Evolutionary conservation across 35 echinoderm and acorn worm species (phyloP), one percentile per base, ranked within the genome.

Genomic region (Stichopus chloronotus): DNA sequence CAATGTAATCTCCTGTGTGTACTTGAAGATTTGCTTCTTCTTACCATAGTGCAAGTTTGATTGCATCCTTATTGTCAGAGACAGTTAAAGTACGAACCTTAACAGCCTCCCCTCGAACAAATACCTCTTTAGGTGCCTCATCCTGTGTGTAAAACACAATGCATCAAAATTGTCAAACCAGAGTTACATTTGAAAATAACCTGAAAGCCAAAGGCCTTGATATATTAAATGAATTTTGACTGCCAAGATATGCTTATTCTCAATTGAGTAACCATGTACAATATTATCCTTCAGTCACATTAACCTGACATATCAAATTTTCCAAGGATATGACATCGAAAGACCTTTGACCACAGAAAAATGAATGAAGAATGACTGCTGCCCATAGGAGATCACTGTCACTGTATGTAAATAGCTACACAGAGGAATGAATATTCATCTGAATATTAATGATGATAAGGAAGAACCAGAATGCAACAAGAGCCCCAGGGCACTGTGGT

Each of bases 1-100:
- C 76, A 23, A 78, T 78, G 12, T 21, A 78, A 21, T 78, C 76
- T 78, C 76, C 76, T 78, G 19, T 78, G 76, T 78, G 76, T 78
- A 78, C 17, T 23, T 78, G 76, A 23, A 78, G 76, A 23, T 78
- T 78, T 78, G 76, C 76, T 78, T 78, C 76, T 4, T 5, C 72
- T 76, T 9, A 9, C 72, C 72, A 76, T 76, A 76, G 72, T 76
- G 72, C 17, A 17, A 76, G 72, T 76, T 76, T 76, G 13, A 76
- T 76, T 76, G 72, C 13, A 16, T 76, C 72, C 72, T 76, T 76
- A 17, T 76, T 76, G 72, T 76, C 11, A 76, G 72, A 76, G 72
- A 76, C 72, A 76, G 72, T 76, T 16, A 76, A 8, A 76, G 72
- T 76, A 24, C 72, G 11, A 76, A 76, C 72, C 72, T 76, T 8